Evolutionary conservation across 2,113 vertebrate genomes (phyloP).

Genomic region (Myxocyprinus asiaticus): DNA sequence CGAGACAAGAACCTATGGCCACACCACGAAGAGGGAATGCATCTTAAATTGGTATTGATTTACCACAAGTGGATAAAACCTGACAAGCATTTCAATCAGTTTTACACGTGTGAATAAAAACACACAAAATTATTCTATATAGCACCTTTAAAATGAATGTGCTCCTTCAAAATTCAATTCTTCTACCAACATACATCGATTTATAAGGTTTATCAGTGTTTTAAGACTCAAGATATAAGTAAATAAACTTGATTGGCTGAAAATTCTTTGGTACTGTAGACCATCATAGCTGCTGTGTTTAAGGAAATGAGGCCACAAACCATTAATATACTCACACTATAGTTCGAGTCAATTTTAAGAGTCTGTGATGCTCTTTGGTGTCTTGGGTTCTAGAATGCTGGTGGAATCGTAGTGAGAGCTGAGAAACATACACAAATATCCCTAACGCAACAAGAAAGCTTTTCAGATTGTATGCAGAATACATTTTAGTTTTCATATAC

Average conservation of each 20-base stretch:
- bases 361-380: slow-evolving; percentile 41
- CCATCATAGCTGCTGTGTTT: slow-evolving; percentile 17
- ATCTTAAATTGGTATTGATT: background rate
- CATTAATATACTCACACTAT: background rate
- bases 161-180: too few relatives aligned
- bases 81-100: background rate
- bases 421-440: slow-evolving; percentile 15
- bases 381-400: slow-evolving; percentile 6
- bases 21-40: background rate
- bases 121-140: too few relatives aligned
- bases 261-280: slow-evolving; percentile 54
- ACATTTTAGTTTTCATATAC: slow-evolving; percentile 7
- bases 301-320: slow-evolving; percentile 3
- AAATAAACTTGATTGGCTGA: background rate
- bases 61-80: background rate
- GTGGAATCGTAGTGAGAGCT: background rate
- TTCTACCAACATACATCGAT: background rate
- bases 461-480: background rate
- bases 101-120: background rate
- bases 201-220: background rate
- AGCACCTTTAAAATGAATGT: too few relatives aligned
- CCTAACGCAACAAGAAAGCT: slow-evolving; percentile 18
- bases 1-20: too few relatives aligned
- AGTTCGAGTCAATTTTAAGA: slow-evolving; percentile 11
- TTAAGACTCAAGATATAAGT: slow-evolving; percentile 26